phyloP scores from a whole-genome alignment of 2,888 invertebrate genomes.

The Stenolophus ochropezus region DNA sequence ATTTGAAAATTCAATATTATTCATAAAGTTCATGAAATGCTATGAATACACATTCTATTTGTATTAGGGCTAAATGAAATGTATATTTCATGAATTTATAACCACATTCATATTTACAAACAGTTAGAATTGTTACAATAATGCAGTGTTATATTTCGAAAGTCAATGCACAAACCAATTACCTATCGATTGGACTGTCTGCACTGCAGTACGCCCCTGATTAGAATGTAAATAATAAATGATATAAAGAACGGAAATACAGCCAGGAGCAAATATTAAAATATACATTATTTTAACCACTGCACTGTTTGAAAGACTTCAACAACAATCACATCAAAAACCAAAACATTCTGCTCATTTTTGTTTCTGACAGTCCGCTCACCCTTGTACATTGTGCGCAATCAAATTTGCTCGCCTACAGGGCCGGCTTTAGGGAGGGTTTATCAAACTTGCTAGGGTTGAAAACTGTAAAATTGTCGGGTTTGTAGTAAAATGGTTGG shows the following conservation, averaged over 20 bases:
- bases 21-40: not conserved
- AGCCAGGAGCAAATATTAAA: not conserved
- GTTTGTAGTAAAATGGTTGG: too few species aligned
- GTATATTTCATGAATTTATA: not conserved
- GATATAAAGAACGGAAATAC: slow-evolving; percentile 11
- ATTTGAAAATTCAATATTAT: not conserved
- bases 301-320: slow-evolving; percentile 15
- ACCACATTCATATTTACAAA: not conserved
- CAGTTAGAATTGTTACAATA: not conserved
- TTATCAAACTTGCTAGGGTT: too few species aligned
- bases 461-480: too few species aligned
- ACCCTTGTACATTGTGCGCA: not conserved
- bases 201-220: not conserved
- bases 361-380: slow-evolving; percentile 22
- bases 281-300: not conserved
- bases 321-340: slow-evolving; percentile 32
- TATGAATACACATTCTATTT: not conserved
- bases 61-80: not conserved
- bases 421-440: slow-evolving; percentile 4
- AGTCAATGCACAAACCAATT: not conserved
- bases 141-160: not conserved
- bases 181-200: not conserved
- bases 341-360: slow-evolving; percentile 20
- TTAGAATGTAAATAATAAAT: not conserved
- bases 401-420: slow-evolving; percentile 13